Evolutionary conservation across 2,113 vertebrate genomes (phyloP), one percentile per base, ranked within the genome.

Genomic region (Siniperca chuatsi): DNA sequence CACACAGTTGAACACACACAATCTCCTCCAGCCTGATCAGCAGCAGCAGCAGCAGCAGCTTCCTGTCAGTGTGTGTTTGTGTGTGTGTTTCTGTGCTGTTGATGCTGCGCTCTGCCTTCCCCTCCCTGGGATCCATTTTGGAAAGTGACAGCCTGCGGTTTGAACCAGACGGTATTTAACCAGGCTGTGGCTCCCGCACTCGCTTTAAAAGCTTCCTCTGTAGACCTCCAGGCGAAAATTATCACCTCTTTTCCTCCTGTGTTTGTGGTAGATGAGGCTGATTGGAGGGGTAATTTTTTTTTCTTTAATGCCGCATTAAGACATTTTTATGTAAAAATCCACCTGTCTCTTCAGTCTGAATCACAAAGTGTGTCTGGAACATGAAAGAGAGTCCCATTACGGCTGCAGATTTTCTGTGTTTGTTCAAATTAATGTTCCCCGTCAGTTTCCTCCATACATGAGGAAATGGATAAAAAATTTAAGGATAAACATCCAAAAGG

Each of bases 121-220:
- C 72, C 85, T 81, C 77, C 3, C 25, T 72, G 35, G 61, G 65
- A 87, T 82, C 81, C 81, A 79, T 72, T 82, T 84, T 79, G 70
- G 78, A 84, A 48, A 75, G 70, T 71, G 81, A 23, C 77, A 74
- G 81, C n/a, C 15, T 77, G 77, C n/a, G 0, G 78, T 79, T 0
- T 75, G 73, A 69, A 83, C 20, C 84, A 73, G 77, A 54, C 75
- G 1, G 35, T 29, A 0, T 84, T 73, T 75, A 87, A 75, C 78
- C 78, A 81, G 84, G 8, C 79, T 74, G 79, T 7, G n/a, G 61
- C 62, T 75, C 42, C 50, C 21, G 23, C 33, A 54, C 62, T n/a
- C 1, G 5, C 25, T 42, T 2, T 76, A 10, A 83, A 54, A 80
- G 77, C 89, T 74, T 87, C 79, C 42, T 42, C 52, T 82, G 80